Percentiles rank a stretch among this genome's conserved stretches.
Evolutionary conservation across 2,113 vertebrate species (phyloP).

Genomic region (Hoplias malabaricus): DNA sequence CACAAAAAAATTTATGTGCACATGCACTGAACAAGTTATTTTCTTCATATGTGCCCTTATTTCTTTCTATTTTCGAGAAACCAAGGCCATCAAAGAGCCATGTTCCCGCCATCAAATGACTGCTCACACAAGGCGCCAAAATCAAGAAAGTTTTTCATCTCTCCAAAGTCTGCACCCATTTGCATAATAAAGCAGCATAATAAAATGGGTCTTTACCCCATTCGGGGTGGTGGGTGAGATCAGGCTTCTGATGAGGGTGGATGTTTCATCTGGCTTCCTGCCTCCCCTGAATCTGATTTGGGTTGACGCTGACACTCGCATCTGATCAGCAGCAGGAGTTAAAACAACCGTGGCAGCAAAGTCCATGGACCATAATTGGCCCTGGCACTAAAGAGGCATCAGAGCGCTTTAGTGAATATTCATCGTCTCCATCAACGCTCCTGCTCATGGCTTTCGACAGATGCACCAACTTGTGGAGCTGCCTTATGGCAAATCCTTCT

Average conservation of each 20-base stretch:
- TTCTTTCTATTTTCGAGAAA: too few species aligned
- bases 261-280: slow-evolving; percentile 37
- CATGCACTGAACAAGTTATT: too few species aligned
- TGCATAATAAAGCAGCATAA: slow-evolving; percentile 19
- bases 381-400: slow-evolving; percentile 62
- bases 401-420: slow-evolving; percentile 63
- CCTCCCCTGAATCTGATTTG: slow-evolving; percentile 60
- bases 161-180: slow-evolving; percentile 25
- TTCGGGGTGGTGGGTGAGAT: slow-evolving; percentile 53
- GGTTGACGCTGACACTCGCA: slow-evolving; percentile 64
- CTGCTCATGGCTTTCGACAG: slow-evolving; percentile 1
- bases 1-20: too few species aligned
- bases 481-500: background rate
- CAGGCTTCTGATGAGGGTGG: slow-evolving; percentile 13
- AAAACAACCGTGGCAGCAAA: slow-evolving; percentile 64
- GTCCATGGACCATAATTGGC: slow-evolving; percentile 67
- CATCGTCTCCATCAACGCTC: slow-evolving; percentile 35
- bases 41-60: too few species aligned
- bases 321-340: slow-evolving; percentile 66
- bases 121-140: background rate
- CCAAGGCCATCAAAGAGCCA: too few species aligned
- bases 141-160: slow-evolving; percentile 15
- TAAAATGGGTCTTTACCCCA: slow-evolving; percentile 49
- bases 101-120: background rate
- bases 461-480: slow-evolving; percentile 6